Conservation (phyloP, 2,113 vertebrate genomes). For the Lonchura striata region DNA sequence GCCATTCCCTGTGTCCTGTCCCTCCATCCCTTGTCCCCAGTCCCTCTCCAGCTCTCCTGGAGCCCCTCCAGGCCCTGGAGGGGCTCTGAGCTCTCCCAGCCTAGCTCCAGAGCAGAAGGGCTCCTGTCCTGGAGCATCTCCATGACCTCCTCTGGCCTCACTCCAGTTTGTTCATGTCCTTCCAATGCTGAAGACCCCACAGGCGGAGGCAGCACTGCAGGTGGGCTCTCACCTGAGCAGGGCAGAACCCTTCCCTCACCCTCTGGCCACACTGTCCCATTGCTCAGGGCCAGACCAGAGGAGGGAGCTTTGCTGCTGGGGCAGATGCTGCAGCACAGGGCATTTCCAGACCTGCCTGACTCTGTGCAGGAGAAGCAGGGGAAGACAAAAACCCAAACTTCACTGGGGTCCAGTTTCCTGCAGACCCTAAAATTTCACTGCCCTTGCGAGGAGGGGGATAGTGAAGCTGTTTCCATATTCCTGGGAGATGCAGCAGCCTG, state of each 20-base stretch:
- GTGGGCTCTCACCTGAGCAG: rapidly evolving
- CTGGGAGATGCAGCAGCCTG: background rate
- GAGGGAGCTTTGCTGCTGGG: background rate
- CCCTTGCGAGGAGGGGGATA: background rate
- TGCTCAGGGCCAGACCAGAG: background rate
- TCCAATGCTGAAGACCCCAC: background rate
- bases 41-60: background rate
- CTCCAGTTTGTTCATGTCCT: background rate
- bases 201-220: background rate
- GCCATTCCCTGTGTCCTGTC: background rate
- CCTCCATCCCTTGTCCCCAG: background rate
- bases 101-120: background rate
- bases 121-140: background rate
- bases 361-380: background rate
- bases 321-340: too few relatives aligned
- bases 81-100: background rate
- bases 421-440: background rate
- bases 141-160: rapidly evolving
- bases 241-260: background rate
- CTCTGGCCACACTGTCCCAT: background rate
- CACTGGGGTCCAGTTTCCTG: background rate
- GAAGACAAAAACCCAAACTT: background rate
- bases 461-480: background rate
- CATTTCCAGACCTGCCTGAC: background rate
- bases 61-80: rapidly evolving